Evolutionary conservation across 2,888 invertebrate species (phyloP).

Genomic region (Sinhomidia bicolor): DNA sequence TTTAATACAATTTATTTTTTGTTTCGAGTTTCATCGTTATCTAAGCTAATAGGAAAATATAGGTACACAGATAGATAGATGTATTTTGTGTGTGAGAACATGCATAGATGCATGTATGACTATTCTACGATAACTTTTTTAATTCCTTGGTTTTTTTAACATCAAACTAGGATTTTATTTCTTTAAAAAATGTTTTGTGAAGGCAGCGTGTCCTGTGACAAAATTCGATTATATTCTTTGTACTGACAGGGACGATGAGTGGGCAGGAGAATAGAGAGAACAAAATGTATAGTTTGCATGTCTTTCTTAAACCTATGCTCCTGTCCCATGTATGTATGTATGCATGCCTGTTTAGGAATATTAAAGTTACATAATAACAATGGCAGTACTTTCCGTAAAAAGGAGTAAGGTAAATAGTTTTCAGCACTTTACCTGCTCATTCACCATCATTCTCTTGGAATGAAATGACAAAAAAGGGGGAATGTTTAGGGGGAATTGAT

Average conservation of each 20-base stretch:
- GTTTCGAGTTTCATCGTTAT: neutral
- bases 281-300: slow-evolving; percentile 17
- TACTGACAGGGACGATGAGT: neutral
- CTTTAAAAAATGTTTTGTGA: neutral
- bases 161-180: neutral
- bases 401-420: neutral
- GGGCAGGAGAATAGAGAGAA: neutral
- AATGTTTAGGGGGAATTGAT: slow-evolving; percentile 24
- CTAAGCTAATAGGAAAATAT: no score
- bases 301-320: slow-evolving; percentile 16
- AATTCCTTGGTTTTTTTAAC: neutral
- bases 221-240: neutral
- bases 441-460: neutral
- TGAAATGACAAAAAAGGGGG: slow-evolving; percentile 3
- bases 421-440: neutral
- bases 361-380: neutral
- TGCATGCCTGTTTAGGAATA: no score
- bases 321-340: neutral
- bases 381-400: neutral
- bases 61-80: neutral
- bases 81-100: neutral
- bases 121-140: neutral
- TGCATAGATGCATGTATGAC: neutral
- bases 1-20: neutral
- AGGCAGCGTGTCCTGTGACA: slow-evolving; percentile 8